Conservation (phyloP, 92 coral and sea anemone genomes). For the Zoanthus solanderi region DNA sequence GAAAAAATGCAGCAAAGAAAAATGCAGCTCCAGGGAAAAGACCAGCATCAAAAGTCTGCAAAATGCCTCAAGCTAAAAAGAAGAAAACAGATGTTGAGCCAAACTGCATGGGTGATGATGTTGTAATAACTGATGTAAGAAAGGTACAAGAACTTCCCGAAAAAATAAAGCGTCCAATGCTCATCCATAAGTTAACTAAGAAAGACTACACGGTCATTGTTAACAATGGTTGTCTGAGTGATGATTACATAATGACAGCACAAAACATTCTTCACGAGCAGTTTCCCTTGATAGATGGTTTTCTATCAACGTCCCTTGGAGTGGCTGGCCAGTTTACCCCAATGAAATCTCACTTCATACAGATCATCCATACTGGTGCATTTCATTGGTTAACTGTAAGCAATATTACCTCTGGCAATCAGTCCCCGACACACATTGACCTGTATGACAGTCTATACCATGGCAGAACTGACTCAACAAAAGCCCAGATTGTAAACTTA, state of each 20-base stretch:
- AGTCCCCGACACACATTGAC: background rate
- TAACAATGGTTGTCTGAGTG: background rate
- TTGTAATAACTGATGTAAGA: too few species aligned
- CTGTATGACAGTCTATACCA: conserved; percentile 25
- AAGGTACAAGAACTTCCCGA: too few species aligned
- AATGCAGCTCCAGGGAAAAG: too few species aligned
- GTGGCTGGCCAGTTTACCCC: background rate
- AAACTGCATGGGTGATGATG: too few species aligned
- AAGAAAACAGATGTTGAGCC: too few species aligned
- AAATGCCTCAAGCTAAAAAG: too few species aligned
- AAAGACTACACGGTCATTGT: background rate
- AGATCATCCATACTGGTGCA: conserved; percentile 25
- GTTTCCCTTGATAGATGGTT: conserved; percentile 21
- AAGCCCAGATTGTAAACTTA: background rate
- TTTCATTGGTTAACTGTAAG: conserved; percentile 43
- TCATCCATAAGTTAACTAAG: too few species aligned
- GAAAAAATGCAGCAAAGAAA: too few species aligned
- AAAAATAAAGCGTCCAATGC: too few species aligned
- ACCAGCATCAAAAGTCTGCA: too few species aligned
- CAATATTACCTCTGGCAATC: background rate
- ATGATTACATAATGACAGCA: background rate
- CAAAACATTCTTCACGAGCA: conserved; percentile 32
- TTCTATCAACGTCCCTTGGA: conserved; percentile 16
- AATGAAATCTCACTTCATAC: conserved; percentile 25
- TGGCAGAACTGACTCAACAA: background rate